phyloP scores from a whole-genome alignment of 2,888 invertebrate species.

The Octonoba sinensis region DNA sequence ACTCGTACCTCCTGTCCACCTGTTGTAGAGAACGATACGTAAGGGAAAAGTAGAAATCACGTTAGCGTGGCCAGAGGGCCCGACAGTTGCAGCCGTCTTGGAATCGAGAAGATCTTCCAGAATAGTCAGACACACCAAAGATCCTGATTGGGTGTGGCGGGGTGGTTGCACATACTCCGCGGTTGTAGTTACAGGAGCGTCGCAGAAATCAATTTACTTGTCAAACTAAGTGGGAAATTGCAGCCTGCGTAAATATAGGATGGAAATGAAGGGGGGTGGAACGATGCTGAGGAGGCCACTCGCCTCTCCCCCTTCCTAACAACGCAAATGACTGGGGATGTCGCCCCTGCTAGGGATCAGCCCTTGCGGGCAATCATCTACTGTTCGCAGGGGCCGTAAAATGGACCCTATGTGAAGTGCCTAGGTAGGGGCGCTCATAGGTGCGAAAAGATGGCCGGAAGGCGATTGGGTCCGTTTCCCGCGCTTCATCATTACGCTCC shows the following conservation, averaged over 20 bases:
- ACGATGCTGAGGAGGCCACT: constrained; percentile 10
- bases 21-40: constrained; percentile 46
- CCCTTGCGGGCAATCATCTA: neutral
- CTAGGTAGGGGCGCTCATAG: constrained; percentile 34
- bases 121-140: neutral
- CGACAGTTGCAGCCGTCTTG: neutral
- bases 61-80: constrained; percentile 32
- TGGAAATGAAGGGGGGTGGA: constrained; percentile 25
- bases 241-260: constrained; percentile 63
- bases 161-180: neutral
- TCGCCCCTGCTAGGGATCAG: constrained; percentile 10
- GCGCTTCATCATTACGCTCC: constrained; percentile 29
- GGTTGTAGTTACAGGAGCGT: constrained; percentile 47
- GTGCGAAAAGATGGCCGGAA: constrained; percentile 50
- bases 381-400: neutral
- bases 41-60: constrained; percentile 22
- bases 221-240: constrained; percentile 66
- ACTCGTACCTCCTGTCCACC: constrained; percentile 24
- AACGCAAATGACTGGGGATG: constrained; percentile 51
- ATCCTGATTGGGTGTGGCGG: neutral
- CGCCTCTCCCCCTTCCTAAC: constrained; percentile 1
- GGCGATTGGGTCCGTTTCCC: constrained; percentile 29
- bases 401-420: constrained; percentile 51
- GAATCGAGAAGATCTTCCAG: constrained; percentile 8
- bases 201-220: constrained; percentile 65